Base-by-base conservation (phyloP, 2,888 invertebrate species). In the Microchrysa polita region DNA sequence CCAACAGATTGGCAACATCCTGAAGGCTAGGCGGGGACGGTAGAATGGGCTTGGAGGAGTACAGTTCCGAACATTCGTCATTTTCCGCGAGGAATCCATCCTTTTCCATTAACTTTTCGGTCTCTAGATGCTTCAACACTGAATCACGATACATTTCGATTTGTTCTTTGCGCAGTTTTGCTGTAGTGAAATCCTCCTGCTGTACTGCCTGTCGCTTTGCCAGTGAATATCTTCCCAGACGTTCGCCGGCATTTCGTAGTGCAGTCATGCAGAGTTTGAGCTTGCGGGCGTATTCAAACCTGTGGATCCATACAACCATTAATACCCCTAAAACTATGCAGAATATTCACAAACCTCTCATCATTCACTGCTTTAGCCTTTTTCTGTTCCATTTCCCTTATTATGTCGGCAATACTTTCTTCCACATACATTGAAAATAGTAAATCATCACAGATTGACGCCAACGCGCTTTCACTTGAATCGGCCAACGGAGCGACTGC, bases 371-470 rank as follows among this genome's bases (percentile, higher is more conserved):
- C 96, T 80, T 90, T 88, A 76, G 91, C 89, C 83, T 97, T 97
- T 82, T 93, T 95, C 67, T 89, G 87, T 82, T 97, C 97, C 87
- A 97, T 89, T 80, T 90, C 91, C 74, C 95, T 87, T 60, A 97
- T 93, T 74, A 96, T 89, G 78, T 92, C 92, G 0, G 95, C 94
- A 42, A 96, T 92, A 80, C 96, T 96, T 18, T 92, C 92, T 84
- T 97, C 97, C 73, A 97, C 96, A 81, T 97, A 97, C 97, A 97
- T 97, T 77, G 96, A 95, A 84, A 97, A 97, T 0, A 96, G 93
- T 71, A 97, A 87, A 85, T 97, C 97, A 81, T 97, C 97, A 81
- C 95, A 93, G 0, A 96, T 93, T 0, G 96, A 96, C 77, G 91
- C 88, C 65, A 90, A 87, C 12, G 90, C 88, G 80, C 91, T 90